Base-by-base conservation (phyloP, 2,797 vertebrate species). In the Cuniculus paca region DNA sequence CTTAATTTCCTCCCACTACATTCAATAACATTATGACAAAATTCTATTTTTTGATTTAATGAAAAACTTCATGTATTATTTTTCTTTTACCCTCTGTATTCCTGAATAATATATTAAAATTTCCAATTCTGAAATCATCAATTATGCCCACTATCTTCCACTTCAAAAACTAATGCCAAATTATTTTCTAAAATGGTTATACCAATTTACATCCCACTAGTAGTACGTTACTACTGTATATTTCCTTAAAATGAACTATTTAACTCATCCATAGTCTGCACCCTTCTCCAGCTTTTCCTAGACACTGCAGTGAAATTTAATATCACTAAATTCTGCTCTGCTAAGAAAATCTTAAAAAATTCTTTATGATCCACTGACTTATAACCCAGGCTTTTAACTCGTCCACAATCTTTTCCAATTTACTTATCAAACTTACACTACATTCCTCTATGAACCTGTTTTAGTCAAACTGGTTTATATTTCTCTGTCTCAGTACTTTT, bases 281-380 rank as follows among this genome's bases (percentile, higher is more conserved):
- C 13, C 26, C 63, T 89, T 31, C n/a, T 89, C 89, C 22, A 60
- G n/a, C n/a, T 88, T 75, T 90, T 74, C 81, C 48, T 79, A 91
- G 42, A 61, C 20, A 74, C 74, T 82, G 42, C 28, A 82, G 31
- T n/a, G n/a, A n/a, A n/a, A n/a, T n/a, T n/a, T n/a, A n/a, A n/a
- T n/a, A n/a, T n/a, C n/a, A 36, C 36, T 80, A 90, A 58, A 93
- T 65, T 92, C 31, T 52, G n/a, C 52, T 90, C 36, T 90, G 50
- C 42, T 96, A 34, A 84, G n/a, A 90, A 93, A 85, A 83, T 19
- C 28, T 26, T 92, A 17, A 80, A 72, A 90, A 95, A 78, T 86
- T 90, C 52, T 92, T 90, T 84, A 86, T 13, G 79, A 10, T 84
- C 19, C 80, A 68, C 50, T 79, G 34, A 92, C 60, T 91, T 93